Conservation (phyloP, 1,140 invertebrate genomes). For the Orius insidiosus region DNA sequence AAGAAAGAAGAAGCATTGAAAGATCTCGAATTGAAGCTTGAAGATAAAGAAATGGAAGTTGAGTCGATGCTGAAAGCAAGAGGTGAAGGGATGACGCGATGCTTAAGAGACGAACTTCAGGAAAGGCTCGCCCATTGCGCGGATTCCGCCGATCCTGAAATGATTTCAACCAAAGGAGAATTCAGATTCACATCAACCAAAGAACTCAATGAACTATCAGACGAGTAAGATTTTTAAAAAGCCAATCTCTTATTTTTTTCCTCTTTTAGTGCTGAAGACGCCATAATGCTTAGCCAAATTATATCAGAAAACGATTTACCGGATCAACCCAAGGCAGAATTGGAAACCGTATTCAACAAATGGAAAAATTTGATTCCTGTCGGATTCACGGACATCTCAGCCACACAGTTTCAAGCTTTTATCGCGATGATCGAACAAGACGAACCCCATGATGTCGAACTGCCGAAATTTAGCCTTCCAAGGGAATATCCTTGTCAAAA, state of each 20-base stretch:
- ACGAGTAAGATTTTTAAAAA: no score
- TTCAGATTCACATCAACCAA: not conserved
- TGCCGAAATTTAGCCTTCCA: slow-evolving; percentile 1
- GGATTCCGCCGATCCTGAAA: not conserved
- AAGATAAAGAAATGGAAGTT: slow-evolving; percentile 9
- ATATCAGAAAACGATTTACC: not conserved
- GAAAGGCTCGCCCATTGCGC: not conserved
- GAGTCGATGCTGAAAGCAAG: slow-evolving; percentile 4
- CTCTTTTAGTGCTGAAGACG: no score
- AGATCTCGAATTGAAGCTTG: slow-evolving; percentile 7
- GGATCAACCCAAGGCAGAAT: not conserved
- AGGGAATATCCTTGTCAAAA: slow-evolving; percentile 3
- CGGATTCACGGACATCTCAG: slow-evolving; percentile 3
- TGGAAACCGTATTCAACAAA: not conserved
- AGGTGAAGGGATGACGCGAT: slow-evolving; percentile 2
- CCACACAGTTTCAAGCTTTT: slow-evolving; percentile 6
- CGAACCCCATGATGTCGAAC: slow-evolving; percentile 9
- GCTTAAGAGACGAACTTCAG: slow-evolving; percentile 11
- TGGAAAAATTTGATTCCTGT: not conserved
- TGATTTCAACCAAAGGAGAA: not conserved
- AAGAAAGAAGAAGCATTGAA: slow-evolving; percentile 9
- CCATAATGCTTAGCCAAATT: no score
- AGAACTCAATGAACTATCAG: not conserved
- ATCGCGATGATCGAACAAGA: slow-evolving; percentile 8
- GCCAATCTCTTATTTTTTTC: no score